phyloP scores from a whole-genome alignment of 2,888 invertebrate species.

The Anoncus sp. region DNA sequence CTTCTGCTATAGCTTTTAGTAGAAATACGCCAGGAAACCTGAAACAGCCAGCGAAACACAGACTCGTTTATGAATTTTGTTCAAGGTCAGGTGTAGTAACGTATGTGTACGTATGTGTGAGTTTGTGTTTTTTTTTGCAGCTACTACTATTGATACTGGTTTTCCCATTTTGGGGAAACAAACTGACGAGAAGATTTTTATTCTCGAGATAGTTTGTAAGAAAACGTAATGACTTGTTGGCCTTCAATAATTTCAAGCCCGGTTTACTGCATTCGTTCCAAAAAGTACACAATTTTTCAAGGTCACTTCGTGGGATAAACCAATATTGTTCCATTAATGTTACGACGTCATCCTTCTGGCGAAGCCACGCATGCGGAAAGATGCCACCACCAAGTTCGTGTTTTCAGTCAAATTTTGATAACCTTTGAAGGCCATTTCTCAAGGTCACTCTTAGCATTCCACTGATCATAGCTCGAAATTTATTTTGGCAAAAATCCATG shows the following conservation, averaged over 20 bases:
- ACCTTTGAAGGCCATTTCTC: slow-evolving; percentile 19
- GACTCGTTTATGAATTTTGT: slow-evolving; percentile 25
- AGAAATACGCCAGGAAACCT: slow-evolving; percentile 67
- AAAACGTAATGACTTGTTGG: slow-evolving; percentile 7
- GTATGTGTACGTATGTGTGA: not conserved
- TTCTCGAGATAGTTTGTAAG: too few relatives aligned
- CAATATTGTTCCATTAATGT: not conserved
- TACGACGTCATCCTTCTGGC: not conserved
- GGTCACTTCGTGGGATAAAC: slow-evolving; percentile 1
- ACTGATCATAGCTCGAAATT: not conserved
- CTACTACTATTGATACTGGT: not conserved
- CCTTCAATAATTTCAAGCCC: slow-evolving; percentile 40
- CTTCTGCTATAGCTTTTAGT: slow-evolving; percentile 48
- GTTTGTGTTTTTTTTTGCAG: not conserved
- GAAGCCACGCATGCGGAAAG: not conserved
- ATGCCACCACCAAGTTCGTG: not conserved
- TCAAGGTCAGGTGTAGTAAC: slow-evolving; percentile 39
- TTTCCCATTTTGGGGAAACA: not conserved
- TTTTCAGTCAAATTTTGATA: not conserved
- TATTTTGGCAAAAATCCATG: not conserved
- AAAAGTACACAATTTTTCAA: slow-evolving; percentile 18
- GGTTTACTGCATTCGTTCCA: slow-evolving; percentile 3
- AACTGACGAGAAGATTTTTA: not conserved
- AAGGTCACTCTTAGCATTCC: slow-evolving; percentile 30
- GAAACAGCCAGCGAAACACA: slow-evolving; percentile 55